phyloP scores from a whole-genome alignment of 2,113 vertebrate species.

The Phainopepla nitens region DNA sequence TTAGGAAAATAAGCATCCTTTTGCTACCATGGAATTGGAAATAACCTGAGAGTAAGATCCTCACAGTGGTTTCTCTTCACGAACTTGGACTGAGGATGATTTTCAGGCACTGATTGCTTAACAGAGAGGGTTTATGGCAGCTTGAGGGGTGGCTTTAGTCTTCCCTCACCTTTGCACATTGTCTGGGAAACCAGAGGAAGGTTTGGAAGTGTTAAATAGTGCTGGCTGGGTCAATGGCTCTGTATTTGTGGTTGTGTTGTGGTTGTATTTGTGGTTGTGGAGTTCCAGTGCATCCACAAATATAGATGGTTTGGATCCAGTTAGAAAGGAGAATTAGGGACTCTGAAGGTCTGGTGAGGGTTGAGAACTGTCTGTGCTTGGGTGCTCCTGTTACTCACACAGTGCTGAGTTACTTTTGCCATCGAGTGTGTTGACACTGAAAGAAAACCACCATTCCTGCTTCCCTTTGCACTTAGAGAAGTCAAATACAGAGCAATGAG shows the following conservation, averaged over 20 bases:
- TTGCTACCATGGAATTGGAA: not conserved
- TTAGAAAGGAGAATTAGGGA: not conserved
- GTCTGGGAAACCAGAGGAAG: not conserved
- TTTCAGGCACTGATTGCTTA: not conserved
- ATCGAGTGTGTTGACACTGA: not conserved
- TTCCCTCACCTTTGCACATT: not conserved
- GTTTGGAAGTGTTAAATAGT: not conserved
- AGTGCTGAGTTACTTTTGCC: not conserved
- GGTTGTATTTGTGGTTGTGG: not conserved
- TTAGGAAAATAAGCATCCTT: not conserved
- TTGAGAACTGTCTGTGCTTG: not conserved
- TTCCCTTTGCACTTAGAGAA: not conserved
- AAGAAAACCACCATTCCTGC: not conserved
- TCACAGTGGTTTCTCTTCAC: not conserved
- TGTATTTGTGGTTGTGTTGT: no score
- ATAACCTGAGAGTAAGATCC: not conserved
- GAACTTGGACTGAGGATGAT: not conserved
- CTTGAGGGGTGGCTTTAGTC: not conserved
- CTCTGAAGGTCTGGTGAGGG: not conserved
- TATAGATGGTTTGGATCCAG: not conserved
- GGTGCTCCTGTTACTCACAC: not conserved
- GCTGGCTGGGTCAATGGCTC: no score
- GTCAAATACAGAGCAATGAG: not conserved
- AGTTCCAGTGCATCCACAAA: rapidly evolving
- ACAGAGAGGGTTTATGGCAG: not conserved